phyloP scores from a whole-genome alignment of 2,888 invertebrate species.

The Portevinia maculata region DNA sequence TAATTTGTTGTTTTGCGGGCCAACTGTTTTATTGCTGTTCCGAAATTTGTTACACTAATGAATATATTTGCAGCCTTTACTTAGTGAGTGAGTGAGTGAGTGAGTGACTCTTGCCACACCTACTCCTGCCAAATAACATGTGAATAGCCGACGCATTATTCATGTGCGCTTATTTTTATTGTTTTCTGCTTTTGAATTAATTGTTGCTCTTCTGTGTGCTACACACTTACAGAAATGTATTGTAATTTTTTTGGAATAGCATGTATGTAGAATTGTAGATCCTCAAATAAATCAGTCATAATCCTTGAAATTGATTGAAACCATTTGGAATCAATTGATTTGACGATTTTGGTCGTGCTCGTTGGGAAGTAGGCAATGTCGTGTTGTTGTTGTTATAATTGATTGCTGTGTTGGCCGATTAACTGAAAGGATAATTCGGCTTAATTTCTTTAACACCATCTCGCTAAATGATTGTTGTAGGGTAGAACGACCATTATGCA shows the following conservation, averaged over 20 bases:
- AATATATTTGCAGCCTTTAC: constrained; percentile 71
- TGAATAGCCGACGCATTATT: constrained; percentile 61
- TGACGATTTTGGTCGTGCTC: constrained; percentile 67
- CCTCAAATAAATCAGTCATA: constrained; percentile 67
- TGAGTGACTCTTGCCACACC: constrained; percentile 25
- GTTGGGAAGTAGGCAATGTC: constrained; percentile 56
- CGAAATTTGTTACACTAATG: constrained; percentile 73
- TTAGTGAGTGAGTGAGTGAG: constrained; percentile 36
- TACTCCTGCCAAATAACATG: constrained; percentile 30
- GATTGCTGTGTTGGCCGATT: constrained; percentile 61
- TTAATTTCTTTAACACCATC: constrained; percentile 45
- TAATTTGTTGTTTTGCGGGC: constrained; percentile 74
- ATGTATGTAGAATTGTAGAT: constrained; percentile 29
- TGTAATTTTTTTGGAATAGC: constrained; percentile 40
- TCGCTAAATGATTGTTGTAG: background rate
- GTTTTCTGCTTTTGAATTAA: constrained; percentile 49
- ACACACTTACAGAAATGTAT: constrained; percentile 19
- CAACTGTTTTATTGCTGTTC: constrained; percentile 72
- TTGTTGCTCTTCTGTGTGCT: constrained; percentile 58
- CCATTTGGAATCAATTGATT: constrained; percentile 71
- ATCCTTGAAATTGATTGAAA: constrained; percentile 72
- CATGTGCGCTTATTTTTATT: constrained; percentile 45
- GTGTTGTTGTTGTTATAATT: constrained; percentile 52
- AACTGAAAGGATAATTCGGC: constrained; percentile 53
- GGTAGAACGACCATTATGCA: background rate